Percentiles rank a stretch among this genome's conserved stretches.
Conservation (phyloP, 2,113 vertebrate genomes). For the Sinocyclocheilus maitianheensis region DNA sequence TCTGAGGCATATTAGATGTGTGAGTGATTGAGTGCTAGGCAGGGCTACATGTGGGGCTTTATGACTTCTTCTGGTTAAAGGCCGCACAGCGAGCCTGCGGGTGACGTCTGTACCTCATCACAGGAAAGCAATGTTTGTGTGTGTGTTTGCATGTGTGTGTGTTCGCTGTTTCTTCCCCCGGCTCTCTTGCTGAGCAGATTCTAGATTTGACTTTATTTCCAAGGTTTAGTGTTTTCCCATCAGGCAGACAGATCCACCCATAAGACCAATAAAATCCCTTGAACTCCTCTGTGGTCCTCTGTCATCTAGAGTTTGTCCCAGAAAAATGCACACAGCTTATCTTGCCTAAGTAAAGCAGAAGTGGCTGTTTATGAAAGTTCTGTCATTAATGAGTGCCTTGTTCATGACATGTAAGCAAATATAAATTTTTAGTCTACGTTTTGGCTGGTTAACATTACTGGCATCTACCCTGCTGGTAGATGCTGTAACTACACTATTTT, state of each 20-base stretch:
- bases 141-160: constrained; percentile 36
- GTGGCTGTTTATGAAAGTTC: background rate
- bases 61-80: constrained; percentile 30
- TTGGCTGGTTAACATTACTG: background rate
- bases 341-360: background rate
- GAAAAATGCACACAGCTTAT: constrained; percentile 39
- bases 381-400: background rate
- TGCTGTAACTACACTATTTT: background rate
- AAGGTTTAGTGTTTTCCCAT: constrained; percentile 46
- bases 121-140: constrained; percentile 24
- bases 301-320: constrained; percentile 51
- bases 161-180: constrained; percentile 18
- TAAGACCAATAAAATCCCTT: constrained; percentile 41
- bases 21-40: constrained; percentile 35
- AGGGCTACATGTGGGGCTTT: constrained; percentile 46
- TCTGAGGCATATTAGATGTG: constrained; percentile 18
- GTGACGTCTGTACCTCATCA: constrained; percentile 58
- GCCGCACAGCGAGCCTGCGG: constrained; percentile 40
- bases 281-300: constrained; percentile 42
- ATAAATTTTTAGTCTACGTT: background rate
- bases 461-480: background rate
- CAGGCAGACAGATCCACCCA: constrained; percentile 47
- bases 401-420: background rate
- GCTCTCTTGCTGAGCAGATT: constrained; percentile 45
- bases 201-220: constrained; percentile 51